Evolutionary conservation across 2,888 invertebrate genomes (phyloP), one percentile per base, ranked within the genome.

Genomic region (Pogonocherus hispidulus): DNA sequence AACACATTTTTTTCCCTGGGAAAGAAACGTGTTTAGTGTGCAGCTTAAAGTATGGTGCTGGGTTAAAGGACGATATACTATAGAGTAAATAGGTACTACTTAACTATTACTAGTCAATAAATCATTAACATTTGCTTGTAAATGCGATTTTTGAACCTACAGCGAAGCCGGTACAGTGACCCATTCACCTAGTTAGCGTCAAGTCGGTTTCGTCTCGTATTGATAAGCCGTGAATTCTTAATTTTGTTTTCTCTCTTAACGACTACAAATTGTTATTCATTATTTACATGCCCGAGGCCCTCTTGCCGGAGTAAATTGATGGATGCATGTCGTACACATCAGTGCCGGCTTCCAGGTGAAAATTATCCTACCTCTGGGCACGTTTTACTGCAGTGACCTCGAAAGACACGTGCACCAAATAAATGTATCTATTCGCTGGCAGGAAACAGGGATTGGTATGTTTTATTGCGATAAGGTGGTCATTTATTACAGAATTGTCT

Each of bases 231-330:
- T 41, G 41, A 41, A 41, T 41, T 41, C n/a, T 41, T 41, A 41
- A 41, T 41, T 41, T n/a, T n/a, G 14, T 41, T 41, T 41, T 41
- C 41, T 41, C 41, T n/a, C 41, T 41, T n/a, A 41, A n/a, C 41
- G n/a, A 9, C 9, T 14, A 41, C n/a, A 41, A 41, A 41, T 41
- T 41, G 41, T 41, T 41, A 41, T 41, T 41, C 41, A 41, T 41
- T 41, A 41, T 41, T 41, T 41, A 41, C 41, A 41, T 1, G 41
- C 41, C 41, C n/a, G 41, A 14, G 41, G 41, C n/a, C 41, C 14
- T 41, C 41, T 41, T 14, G n/a, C n/a, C 14, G n/a, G 14, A 14
- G 14, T 14, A 2, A 41, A n/a, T 41, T 41, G 41, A 41, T 41
- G 41, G 41, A 41, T 41, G 41, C 41, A 41, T 41, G 41, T 41